These are phyloP conservation scores for Clavelina lepadiformis DNA, from an alignment of 23 tunicate genomes.

Conservation along the genomic window DNA sequence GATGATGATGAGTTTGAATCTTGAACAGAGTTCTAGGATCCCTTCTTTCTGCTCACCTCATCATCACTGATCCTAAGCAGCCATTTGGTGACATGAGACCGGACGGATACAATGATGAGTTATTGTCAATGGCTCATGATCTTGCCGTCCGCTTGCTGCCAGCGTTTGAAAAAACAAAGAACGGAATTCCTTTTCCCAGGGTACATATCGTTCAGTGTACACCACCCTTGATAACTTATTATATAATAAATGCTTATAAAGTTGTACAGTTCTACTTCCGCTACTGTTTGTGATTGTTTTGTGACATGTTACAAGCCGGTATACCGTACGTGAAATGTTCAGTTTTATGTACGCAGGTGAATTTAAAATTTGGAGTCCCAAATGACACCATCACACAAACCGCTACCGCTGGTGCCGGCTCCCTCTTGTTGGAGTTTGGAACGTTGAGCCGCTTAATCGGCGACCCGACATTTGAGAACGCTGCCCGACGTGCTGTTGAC, in stretches of 20 bases:
- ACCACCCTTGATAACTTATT: too few relatives aligned
- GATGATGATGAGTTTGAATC: too few relatives aligned
- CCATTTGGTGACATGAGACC: constrained; percentile 89
- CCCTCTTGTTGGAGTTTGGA: constrained; percentile 90
- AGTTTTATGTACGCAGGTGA: constrained; percentile 34
- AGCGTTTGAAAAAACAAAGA: constrained; percentile 68
- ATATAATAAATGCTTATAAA: too few relatives aligned
- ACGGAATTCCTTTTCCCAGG: constrained; percentile 90
- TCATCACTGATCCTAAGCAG: constrained; percentile 70
- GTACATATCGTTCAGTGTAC: constrained; percentile 18
- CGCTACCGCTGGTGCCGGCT: constrained; percentile 92
- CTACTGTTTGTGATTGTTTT: constrained; percentile 1
- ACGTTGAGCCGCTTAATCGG: constrained; percentile 76
- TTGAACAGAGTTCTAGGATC: constrained; percentile 88
- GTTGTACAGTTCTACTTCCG: neutral
- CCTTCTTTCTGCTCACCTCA: constrained; percentile 71
- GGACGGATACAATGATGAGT: constrained; percentile 50
- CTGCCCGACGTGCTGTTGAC: constrained; percentile 73
- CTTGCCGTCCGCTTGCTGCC: constrained; percentile 86
- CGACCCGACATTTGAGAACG: constrained; percentile 82
- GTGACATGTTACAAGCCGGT: neutral
- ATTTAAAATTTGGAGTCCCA: constrained; percentile 65
- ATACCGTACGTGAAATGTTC: neutral
- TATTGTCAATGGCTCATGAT: constrained; percentile 71
- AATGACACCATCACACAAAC: constrained; percentile 71